These are phyloP conservation scores for Eupithecia dodoneata DNA, from an alignment of 2,888 invertebrate genomes.

Conservation along the genomic window DNA sequence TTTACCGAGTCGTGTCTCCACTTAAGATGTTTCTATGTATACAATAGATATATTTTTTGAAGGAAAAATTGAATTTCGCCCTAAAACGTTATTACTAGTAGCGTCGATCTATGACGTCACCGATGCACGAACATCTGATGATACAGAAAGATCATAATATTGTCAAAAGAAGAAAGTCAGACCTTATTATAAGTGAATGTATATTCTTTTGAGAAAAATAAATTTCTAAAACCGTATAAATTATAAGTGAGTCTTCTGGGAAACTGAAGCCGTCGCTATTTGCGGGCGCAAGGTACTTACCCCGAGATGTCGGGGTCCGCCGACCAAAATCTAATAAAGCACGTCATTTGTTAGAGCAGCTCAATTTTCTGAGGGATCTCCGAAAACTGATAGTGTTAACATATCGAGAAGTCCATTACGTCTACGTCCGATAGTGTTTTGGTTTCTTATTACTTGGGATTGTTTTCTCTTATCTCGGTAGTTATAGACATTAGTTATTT, in stretches of 20 bases:
- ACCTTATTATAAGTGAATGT: too few relatives aligned
- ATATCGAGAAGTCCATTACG: constrained; percentile 53
- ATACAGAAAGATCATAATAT: too few relatives aligned
- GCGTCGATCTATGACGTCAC: too few relatives aligned
- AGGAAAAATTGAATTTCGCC: too few relatives aligned
- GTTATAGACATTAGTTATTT: background rate
- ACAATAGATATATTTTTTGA: too few relatives aligned
- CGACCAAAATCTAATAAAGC: constrained; percentile 56
- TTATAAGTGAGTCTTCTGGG: background rate
- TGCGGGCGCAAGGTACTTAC: background rate
- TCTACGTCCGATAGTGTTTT: constrained; percentile 34
- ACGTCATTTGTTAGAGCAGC: constrained; percentile 52
- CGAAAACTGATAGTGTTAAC: constrained; percentile 47
- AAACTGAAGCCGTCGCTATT: background rate
- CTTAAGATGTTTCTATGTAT: too few relatives aligned
- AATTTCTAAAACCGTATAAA: too few relatives aligned
- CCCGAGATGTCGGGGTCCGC: constrained; percentile 35
- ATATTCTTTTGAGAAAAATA: too few relatives aligned
- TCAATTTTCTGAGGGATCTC: constrained; percentile 50
- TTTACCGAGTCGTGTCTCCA: too few relatives aligned
- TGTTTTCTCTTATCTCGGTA: background rate
- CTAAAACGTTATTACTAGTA: too few relatives aligned
- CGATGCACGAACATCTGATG: too few relatives aligned
- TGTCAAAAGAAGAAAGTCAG: too few relatives aligned
- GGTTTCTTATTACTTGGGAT: constrained; percentile 26